These are phyloP conservation scores for Yponomeuta malinellus DNA, from an alignment of 2,888 invertebrate genomes.

Conservation along the genomic window DNA sequence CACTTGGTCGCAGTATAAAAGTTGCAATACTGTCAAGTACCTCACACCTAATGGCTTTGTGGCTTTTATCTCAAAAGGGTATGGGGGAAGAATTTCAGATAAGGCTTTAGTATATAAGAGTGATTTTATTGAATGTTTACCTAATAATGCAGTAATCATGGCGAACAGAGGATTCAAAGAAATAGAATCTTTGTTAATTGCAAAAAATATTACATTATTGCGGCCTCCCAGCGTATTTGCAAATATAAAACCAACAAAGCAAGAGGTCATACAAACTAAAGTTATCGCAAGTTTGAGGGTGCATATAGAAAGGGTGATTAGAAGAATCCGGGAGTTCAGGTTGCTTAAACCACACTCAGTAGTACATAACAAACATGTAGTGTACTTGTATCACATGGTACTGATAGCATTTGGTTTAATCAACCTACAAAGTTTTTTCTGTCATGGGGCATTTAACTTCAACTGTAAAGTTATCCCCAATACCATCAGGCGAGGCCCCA, in stretches of 20 bases:
- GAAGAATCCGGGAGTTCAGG: background rate
- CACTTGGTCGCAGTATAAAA: background rate
- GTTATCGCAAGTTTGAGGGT: slow-evolving; percentile 14
- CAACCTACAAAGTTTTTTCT: background rate
- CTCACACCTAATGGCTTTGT: slow-evolving; percentile 21
- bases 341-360: background rate
- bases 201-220: slow-evolving; percentile 16
- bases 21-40: slow-evolving; percentile 33
- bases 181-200: too few relatives aligned
- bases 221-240: slow-evolving; percentile 20
- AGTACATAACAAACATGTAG: background rate
- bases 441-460: background rate
- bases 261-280: slow-evolving; percentile 18
- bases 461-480: background rate
- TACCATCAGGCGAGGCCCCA: slow-evolving; percentile 13
- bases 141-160: slow-evolving; percentile 16
- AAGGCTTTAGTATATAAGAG: slow-evolving; percentile 20
- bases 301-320: slow-evolving; percentile 11
- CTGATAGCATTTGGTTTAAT: background rate
- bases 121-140: slow-evolving; percentile 11
- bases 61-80: too few relatives aligned
- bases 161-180: slow-evolving; percentile 23
- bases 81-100: too few relatives aligned
- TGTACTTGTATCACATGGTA: background rate
- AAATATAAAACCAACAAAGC: slow-evolving; percentile 15